These are phyloP conservation scores for Aleiodes testaceus DNA, from an alignment of 2,888 invertebrate species.

Conservation along the genomic window DNA sequence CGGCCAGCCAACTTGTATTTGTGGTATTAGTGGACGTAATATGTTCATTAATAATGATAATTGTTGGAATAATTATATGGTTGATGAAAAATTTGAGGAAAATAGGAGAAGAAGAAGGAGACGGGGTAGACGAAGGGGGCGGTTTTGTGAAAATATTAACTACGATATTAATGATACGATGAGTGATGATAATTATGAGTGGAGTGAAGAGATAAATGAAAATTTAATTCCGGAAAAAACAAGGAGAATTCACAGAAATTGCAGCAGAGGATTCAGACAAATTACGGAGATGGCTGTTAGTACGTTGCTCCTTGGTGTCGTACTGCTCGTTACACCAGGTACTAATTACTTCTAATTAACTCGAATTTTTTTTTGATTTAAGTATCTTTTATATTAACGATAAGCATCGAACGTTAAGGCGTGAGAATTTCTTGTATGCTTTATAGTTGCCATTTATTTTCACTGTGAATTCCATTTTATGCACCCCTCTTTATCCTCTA, in stretches of 20 bases:
- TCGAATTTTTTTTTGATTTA: not conserved
- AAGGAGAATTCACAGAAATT: slow-evolving; percentile 48
- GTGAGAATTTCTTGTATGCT: slow-evolving; percentile 56
- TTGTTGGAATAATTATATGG: slow-evolving; percentile 35
- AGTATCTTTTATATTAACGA: too few relatives aligned
- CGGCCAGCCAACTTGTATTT: slow-evolving; percentile 69
- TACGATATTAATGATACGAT: slow-evolving; percentile 23
- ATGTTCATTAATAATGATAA: slow-evolving; percentile 30
- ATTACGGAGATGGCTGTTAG: slow-evolving; percentile 67
- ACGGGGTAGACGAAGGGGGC: slow-evolving; percentile 60
- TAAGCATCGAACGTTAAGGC: not conserved
- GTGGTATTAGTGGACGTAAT: slow-evolving; percentile 46
- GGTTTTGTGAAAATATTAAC: slow-evolving; percentile 43
- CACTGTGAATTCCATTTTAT: slow-evolving; percentile 45
- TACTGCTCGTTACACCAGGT: slow-evolving; percentile 71
- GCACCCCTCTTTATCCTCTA: slow-evolving; percentile 37
- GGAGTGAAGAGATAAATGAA: slow-evolving; percentile 17
- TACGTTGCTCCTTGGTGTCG: slow-evolving; percentile 67
- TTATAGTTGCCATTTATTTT: too few relatives aligned
- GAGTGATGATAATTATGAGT: slow-evolving; percentile 22
- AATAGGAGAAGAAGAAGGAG: slow-evolving; percentile 46
- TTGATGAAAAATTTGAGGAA: slow-evolving; percentile 50
- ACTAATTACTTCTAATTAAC: slow-evolving; percentile 34
- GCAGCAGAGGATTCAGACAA: slow-evolving; percentile 64
- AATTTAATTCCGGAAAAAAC: slow-evolving; percentile 13